These are phyloP conservation scores for Mesochorus sp. DNA, from an alignment of 2,888 invertebrate species.

Conservation along the genomic window DNA sequence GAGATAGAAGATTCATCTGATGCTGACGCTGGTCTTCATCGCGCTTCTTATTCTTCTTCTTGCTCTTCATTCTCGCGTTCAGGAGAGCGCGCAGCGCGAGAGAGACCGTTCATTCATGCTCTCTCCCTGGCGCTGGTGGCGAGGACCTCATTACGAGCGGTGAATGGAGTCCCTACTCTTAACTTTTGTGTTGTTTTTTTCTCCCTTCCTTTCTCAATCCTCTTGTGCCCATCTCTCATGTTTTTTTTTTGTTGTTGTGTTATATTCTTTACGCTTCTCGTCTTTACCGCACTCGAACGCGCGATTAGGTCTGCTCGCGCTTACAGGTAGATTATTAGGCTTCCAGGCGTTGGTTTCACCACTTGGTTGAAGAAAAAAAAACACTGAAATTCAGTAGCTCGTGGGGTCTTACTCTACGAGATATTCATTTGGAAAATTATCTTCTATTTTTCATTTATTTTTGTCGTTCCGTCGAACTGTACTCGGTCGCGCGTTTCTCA, in stretches of 20 bases:
- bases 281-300: constrained; percentile 30
- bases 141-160: constrained; percentile 80
- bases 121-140: constrained; percentile 71
- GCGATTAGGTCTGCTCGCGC: constrained; percentile 24
- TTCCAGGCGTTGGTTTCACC: neutral
- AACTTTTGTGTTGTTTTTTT: constrained; percentile 51
- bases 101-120: constrained; percentile 77
- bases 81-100: neutral
- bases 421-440: no score
- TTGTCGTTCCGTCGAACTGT: constrained; percentile 64
- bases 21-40: constrained; percentile 38
- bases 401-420: no score
- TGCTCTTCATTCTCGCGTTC: constrained; percentile 26
- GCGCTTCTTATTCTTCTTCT: constrained; percentile 30
- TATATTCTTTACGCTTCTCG: constrained; percentile 34
- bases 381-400: no score
- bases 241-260: no score
- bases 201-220: constrained; percentile 43
- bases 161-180: constrained; percentile 73
- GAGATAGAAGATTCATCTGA: constrained; percentile 76
- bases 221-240: no score
- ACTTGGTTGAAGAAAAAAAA: neutral
- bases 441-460: no score
- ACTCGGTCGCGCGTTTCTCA: constrained; percentile 49
- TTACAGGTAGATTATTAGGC: constrained; percentile 34